Evolutionary conservation across 1,140 invertebrate species (phyloP).

Genomic region (Probaryconus sp.): DNA sequence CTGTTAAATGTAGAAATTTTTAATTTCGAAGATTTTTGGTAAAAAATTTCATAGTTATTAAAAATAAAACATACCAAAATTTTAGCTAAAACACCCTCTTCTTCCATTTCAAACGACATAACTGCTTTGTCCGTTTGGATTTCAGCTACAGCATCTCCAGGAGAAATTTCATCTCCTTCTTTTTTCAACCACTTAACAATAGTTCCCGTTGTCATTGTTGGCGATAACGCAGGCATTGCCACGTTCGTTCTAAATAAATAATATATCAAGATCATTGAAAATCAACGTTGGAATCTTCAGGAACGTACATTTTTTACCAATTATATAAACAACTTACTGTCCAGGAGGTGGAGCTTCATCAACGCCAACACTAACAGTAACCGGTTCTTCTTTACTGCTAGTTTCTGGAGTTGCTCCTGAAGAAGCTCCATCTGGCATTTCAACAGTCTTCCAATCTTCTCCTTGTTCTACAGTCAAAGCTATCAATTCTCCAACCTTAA

Average conservation of each 20-base stretch:
- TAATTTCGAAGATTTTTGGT: no score
- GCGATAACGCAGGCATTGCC: constrained; percentile 94
- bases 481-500: constrained; percentile 83
- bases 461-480: constrained; percentile 83
- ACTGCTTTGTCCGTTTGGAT: constrained; percentile 99
- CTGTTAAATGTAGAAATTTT: constrained; percentile 20
- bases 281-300: no score
- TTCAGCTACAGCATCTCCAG: constrained; percentile 95
- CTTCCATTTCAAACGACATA: constrained; percentile 99
- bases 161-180: constrained; percentile 89
- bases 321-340: constrained; percentile 63
- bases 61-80: constrained; percentile 79
- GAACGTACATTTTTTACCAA: constrained; percentile 1
- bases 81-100: constrained; percentile 98
- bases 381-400: neutral
- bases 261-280: no score
- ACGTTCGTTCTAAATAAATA: constrained; percentile 70
- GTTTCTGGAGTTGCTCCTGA: constrained; percentile 29
- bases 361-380: neutral
- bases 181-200: constrained; percentile 99
- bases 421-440: constrained; percentile 69
- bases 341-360: constrained; percentile 61
- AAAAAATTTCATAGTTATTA: no score
- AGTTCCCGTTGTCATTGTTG: constrained; percentile 98
- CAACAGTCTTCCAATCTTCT: constrained; percentile 81